These are phyloP conservation scores for Dasysyrphus tricinctus DNA, from an alignment of 2,888 invertebrate species.

Conservation along the genomic window DNA sequence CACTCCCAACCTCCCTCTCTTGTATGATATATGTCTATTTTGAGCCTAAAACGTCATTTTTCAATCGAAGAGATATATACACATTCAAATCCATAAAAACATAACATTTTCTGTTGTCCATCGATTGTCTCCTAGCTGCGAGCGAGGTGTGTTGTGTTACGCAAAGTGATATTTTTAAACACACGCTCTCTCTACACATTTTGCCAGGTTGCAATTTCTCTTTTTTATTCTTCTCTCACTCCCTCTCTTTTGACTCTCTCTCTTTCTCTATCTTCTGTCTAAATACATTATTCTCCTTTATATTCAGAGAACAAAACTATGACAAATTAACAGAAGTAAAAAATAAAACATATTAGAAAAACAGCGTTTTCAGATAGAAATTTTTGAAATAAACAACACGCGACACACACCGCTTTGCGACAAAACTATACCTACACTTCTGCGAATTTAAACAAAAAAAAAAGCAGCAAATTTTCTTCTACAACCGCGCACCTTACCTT, in stretches of 20 bases:
- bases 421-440: slow-evolving; percentile 3
- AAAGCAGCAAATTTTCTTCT: slow-evolving; percentile 45
- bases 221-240: slow-evolving; percentile 3
- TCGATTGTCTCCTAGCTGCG: slow-evolving; percentile 25
- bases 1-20: not conserved
- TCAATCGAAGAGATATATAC: slow-evolving; percentile 33
- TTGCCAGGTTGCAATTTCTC: slow-evolving; percentile 55
- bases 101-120: slow-evolving; percentile 31
- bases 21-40: slow-evolving; percentile 47
- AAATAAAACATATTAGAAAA: slow-evolving; percentile 37
- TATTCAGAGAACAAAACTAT: not conserved
- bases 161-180: slow-evolving; percentile 82
- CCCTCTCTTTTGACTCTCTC: not conserved
- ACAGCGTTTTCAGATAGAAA: slow-evolving; percentile 19
- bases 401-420: slow-evolving; percentile 31
- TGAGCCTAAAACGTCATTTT: slow-evolving; percentile 68
- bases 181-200: slow-evolving; percentile 41
- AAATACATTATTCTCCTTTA: slow-evolving; percentile 8
- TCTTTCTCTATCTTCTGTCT: slow-evolving; percentile 2
- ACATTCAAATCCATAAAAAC: slow-evolving; percentile 39
- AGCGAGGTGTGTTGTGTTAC: slow-evolving; percentile 79
- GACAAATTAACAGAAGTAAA: not conserved
- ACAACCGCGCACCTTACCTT: slow-evolving; percentile 43
- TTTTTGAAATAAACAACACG: slow-evolving; percentile 29
- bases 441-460: slow-evolving; percentile 31